Conservation (phyloP, 2,113 vertebrate species). For the Choloepus hoffmanni region DNA sequence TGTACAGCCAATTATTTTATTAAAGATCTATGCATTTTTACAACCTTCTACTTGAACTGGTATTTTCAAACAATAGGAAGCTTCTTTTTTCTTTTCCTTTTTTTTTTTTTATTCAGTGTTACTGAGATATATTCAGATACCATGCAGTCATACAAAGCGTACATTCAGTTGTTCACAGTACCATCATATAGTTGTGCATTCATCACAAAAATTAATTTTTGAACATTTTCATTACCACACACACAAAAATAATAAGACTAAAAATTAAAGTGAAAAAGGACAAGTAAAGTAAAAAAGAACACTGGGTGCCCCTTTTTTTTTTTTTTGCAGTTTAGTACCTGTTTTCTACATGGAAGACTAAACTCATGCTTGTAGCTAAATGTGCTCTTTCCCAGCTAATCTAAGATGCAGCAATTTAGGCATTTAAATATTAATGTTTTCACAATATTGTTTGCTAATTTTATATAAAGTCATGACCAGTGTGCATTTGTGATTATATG, state of each 20-base stretch:
- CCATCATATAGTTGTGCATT: too few relatives aligned
- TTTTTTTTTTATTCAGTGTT: constrained; percentile 57
- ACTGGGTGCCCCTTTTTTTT: too few relatives aligned
- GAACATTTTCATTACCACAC: too few relatives aligned
- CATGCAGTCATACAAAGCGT: too few relatives aligned
- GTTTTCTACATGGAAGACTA: too few relatives aligned
- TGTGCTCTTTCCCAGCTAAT: constrained; percentile 82
- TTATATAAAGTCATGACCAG: constrained; percentile 85
- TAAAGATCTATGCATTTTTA: constrained; percentile 88
- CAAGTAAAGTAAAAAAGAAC: too few relatives aligned
- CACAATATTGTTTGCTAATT: constrained; percentile 85
- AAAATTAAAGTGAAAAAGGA: too few relatives aligned
- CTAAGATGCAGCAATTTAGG: constrained; percentile 80
- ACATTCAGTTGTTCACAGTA: too few relatives aligned
- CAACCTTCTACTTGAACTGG: constrained; percentile 81
- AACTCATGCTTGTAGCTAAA: constrained; percentile 79
- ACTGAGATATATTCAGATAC: too few relatives aligned
- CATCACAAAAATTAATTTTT: too few relatives aligned
- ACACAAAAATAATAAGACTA: too few relatives aligned
- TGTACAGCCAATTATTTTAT: constrained; percentile 82
- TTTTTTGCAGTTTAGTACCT: too few relatives aligned
- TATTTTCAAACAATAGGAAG: constrained; percentile 81
- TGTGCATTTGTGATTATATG: constrained; percentile 75
- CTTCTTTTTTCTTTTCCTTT: background rate
- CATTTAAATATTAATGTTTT: constrained; percentile 82